Evolutionary conservation across 92 coral and sea anemone genomes (phyloP).

Genomic region (Actinernus sp.): DNA sequence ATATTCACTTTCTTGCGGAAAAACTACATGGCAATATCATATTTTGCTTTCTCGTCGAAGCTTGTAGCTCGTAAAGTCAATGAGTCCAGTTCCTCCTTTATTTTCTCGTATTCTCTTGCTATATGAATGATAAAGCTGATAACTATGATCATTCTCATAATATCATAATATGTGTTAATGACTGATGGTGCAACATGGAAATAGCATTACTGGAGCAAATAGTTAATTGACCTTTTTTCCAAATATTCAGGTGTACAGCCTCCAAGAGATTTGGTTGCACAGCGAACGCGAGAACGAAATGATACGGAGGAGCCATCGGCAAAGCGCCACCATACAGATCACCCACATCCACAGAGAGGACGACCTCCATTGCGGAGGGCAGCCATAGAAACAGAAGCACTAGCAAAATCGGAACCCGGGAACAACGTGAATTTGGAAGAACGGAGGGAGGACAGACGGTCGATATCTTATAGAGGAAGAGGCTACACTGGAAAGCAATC

Average conservation of each 20-base stretch:
- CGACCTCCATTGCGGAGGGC: constrained; percentile 84
- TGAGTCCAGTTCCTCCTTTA: no score
- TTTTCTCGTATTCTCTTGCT: no score
- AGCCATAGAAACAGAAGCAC: constrained; percentile 51
- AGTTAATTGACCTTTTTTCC: neutral
- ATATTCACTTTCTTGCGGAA: no score
- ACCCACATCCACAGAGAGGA: constrained; percentile 84
- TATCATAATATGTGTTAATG: no score
- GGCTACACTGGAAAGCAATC: constrained; percentile 55
- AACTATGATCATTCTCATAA: no score
- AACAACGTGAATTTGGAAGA: constrained; percentile 52
- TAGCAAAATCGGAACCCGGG: constrained; percentile 54
- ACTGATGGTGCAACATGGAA: no score
- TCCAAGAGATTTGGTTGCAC: constrained; percentile 97
- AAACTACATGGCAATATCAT: no score
- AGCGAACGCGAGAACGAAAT: constrained; percentile 75
- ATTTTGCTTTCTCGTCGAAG: no score
- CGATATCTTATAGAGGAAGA: constrained; percentile 83
- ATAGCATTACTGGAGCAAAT: no score
- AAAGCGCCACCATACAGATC: constrained; percentile 71
- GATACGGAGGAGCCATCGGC: constrained; percentile 66
- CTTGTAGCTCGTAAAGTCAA: no score
- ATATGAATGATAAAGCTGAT: no score
- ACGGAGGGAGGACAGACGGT: constrained; percentile 60
- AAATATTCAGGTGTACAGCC: constrained; percentile 93